Evolutionary conservation across 1,140 invertebrate genomes (phyloP).

Genomic region (Hestina assimilis): DNA sequence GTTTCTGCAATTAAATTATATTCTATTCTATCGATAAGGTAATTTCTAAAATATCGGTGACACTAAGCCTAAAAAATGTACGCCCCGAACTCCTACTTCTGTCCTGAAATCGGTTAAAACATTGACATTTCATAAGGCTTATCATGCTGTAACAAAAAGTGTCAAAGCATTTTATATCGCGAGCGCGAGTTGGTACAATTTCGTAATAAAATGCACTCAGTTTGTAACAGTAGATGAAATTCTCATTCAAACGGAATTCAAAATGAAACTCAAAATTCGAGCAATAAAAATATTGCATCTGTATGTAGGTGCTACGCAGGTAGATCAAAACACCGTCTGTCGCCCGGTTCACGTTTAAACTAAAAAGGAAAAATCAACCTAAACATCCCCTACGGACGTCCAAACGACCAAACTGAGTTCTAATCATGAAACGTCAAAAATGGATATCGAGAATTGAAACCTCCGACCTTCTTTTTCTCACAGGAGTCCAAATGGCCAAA

Average conservation of each 20-base stretch:
- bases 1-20: no score
- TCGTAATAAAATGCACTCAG: background rate
- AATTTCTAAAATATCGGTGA: no score
- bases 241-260: background rate
- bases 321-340: slow-evolving; percentile 2
- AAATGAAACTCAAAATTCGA: background rate
- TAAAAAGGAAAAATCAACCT: slow-evolving; percentile 41
- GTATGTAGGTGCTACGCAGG: background rate
- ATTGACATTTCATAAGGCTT: no score
- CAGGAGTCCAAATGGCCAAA: slow-evolving; percentile 71
- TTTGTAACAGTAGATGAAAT: background rate
- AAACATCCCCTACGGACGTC: slow-evolving; percentile 40
- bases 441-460: slow-evolving; percentile 76
- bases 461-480: slow-evolving; percentile 54
- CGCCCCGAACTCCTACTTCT: no score
- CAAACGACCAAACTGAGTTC: slow-evolving; percentile 72
- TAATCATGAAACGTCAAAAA: slow-evolving; percentile 76
- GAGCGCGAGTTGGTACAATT: no score
- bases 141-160: no score
- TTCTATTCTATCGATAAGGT: no score
- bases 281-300: background rate
- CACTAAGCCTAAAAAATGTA: no score
- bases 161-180: no score
- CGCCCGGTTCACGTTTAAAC: slow-evolving; percentile 20
- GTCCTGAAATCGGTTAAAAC: no score